Base-by-base conservation (phyloP, 2,888 invertebrate genomes). In the Stenodera caucasica region DNA sequence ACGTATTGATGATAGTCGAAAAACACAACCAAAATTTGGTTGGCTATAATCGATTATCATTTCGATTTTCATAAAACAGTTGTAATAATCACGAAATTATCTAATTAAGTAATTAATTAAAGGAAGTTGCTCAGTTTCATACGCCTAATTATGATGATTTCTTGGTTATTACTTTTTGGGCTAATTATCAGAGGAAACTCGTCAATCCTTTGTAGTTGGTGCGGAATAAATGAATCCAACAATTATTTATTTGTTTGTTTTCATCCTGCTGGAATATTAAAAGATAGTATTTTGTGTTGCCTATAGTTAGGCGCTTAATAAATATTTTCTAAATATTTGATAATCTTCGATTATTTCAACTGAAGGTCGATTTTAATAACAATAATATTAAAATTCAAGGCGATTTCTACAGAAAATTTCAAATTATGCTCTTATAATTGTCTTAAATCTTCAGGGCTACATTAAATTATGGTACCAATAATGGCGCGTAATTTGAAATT, bases 1-100 rank as follows among this genome's bases (percentile, higher is more conserved):
- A 70, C 83, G 82, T 66, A 76, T 86, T 6, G 84, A 84, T 1
- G 86, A 85, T 45, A 84, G 81, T 60, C 83, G 84, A 64, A 85
- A 82, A 70, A 74, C 84, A 58, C 85, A 85, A 65, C 85, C 83
- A 0, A 86, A 84, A 75, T 84, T 83, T 57, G 87, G 87, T 12
- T 88, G 88, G 87, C 80, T 88, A 23, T 86, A 82, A 77, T 9
- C 15, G 7, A 35, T 33, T 33, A 37, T 40, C 3, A 12, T 18
- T 21, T 21, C 9, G 11, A 40, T 40, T 40, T 40, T 11, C 3
- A 21, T 21, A 18, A 40, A 40, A 40, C 40, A 18, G 18, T 7
- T 9, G 14, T 5, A 45, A 45, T 45, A 45, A 23, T 45, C 12
- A n/a, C 12, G 45, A 12, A 23, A 45, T 45, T 45, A 45, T 45